Conservation (phyloP, 1,140 invertebrate genomes). For the Ganaspis sp. region DNA sequence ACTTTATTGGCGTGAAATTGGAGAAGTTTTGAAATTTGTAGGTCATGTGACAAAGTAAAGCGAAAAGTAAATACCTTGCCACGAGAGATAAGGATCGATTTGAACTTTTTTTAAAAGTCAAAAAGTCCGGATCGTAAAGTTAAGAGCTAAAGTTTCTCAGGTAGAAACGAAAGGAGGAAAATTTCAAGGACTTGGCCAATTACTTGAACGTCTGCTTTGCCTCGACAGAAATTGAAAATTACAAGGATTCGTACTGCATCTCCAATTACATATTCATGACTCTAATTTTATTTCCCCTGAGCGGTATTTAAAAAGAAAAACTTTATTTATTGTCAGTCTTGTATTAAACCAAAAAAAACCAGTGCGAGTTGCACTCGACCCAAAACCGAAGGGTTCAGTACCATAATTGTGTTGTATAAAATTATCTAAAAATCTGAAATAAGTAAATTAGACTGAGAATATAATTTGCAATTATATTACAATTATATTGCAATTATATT, state of each 20-base stretch:
- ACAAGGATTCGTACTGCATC: neutral
- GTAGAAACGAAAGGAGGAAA: neutral
- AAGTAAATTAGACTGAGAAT: no score
- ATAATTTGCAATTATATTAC: no score
- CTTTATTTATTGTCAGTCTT: no score
- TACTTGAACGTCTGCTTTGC: conserved; percentile 8
- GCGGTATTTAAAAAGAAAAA: no score
- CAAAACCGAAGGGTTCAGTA: no score
- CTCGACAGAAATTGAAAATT: neutral
- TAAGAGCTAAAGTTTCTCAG: conserved; percentile 5
- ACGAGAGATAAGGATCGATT: neutral
- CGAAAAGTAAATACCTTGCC: neutral
- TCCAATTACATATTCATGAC: neutral
- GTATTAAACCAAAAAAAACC: no score
- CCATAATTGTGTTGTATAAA: no score
- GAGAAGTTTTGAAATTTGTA: neutral
- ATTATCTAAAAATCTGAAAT: no score
- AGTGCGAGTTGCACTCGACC: no score
- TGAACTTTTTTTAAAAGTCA: neutral
- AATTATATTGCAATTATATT: no score
- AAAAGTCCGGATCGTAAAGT: conserved; percentile 4
- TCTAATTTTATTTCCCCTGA: neutral
- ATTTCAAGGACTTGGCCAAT: conserved; percentile 8
- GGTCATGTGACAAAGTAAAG: neutral
- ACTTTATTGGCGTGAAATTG: neutral